A percentile compares a stretch with the other conserved stretches of the same genome.
Conservation (phyloP, 2,797 vertebrate species). For the Eulemur coronatus region DNA sequence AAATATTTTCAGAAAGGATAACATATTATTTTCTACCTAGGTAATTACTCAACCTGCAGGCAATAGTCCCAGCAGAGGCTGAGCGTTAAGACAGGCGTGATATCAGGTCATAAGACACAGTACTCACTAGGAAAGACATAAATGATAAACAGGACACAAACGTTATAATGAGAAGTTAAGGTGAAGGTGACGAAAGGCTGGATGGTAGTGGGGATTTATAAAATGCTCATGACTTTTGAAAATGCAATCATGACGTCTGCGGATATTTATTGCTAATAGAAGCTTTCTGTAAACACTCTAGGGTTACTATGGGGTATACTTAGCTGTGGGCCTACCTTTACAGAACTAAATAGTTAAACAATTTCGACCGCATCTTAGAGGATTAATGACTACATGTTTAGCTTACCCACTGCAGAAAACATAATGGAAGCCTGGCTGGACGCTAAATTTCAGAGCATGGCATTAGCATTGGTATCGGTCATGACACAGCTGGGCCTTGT, state of each 20-base stretch:
- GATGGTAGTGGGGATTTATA: background rate
- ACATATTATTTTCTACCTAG: background rate
- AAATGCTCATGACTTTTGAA: background rate
- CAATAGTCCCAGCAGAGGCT: background rate
- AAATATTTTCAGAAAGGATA: background rate
- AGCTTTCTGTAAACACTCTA: background rate
- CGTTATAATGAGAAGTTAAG: background rate
- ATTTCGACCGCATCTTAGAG: background rate
- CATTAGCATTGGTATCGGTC: background rate
- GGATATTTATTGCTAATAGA: background rate
- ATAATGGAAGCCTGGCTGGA: background rate
- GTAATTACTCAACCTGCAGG: background rate
- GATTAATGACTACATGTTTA: background rate
- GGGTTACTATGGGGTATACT: background rate
- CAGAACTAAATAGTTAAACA: background rate
- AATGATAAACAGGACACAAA: background rate
- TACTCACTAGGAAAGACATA: background rate
- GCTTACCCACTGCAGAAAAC: background rate
- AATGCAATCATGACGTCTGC: background rate
- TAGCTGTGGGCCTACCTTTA: background rate
- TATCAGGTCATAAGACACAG: background rate
- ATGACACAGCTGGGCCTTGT: background rate
- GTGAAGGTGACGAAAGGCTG: background rate
- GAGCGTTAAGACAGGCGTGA: rapidly evolving
- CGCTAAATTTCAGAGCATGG: background rate